Base-by-base conservation (phyloP, 2,888 invertebrate species). In the Oxyteleia sp. region DNA sequence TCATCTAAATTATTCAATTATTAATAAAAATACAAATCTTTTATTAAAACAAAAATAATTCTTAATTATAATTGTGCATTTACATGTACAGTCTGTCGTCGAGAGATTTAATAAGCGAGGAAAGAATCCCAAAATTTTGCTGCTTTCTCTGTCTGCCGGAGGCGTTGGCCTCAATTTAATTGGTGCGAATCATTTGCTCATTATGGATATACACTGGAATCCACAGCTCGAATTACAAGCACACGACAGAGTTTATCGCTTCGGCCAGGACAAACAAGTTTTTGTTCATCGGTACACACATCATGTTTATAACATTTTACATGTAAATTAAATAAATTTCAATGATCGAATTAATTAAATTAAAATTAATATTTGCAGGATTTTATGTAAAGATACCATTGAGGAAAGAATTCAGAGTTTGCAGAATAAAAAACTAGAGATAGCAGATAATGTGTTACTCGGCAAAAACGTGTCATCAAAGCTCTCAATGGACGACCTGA, bases 171-270 rank as follows among this genome's bases (percentile, higher is more conserved):
- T 99, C 11, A 99, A 99, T 94, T 94, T 99, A 66, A 95, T 97
- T 72, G 99, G 99, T 1, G 99, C 96, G 0, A 98, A 97, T 94
- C 98, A 99, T 93, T 95, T 99, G 53, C 95, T 99, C 29, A 94
- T 99, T 32, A 93, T 98, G 18, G 99, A 99, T 94, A 95, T 98
- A 64, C 99, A 99, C 93, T 99, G 99, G 98, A 99, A 99, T 95
- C 99, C 99, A 0, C 98, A 99, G 90, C 94, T 99, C 51, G 99
- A 99, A 93, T 95, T 96, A 47, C 99, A 99, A 93, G 99, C 99
- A 0, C 98, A 97, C 94, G 99, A 99, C 94, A 95, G 99, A 81
- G 96, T 99, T 82, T 98, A 98, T 94, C 94, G 99, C 80, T 96
- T 99, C 84, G 99, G 99, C 0, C 99, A 99, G 93, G 95, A 93